These are phyloP conservation scores for Anableps anableps DNA, from an alignment of 2,797 vertebrate genomes.

Conservation along the genomic window DNA sequence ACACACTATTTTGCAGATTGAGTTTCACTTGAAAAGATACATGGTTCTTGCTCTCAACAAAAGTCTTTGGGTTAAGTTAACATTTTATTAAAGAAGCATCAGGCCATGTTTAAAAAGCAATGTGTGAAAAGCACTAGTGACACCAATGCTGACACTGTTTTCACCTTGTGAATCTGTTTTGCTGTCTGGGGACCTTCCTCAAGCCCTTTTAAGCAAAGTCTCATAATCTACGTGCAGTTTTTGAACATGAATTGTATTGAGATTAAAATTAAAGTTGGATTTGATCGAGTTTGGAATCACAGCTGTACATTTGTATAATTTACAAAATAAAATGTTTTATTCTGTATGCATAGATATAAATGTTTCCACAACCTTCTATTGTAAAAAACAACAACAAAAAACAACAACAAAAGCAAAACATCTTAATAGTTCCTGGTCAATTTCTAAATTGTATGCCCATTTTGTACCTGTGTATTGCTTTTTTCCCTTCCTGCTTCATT, in stretches of 20 bases:
- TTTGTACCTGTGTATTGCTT: not conserved
- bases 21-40: not conserved
- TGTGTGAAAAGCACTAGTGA: not conserved
- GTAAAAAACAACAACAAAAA: not conserved
- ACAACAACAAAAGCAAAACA: not conserved
- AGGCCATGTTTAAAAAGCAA: not conserved
- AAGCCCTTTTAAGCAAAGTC: not conserved
- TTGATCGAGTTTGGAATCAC: not conserved
- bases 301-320: not conserved
- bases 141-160: not conserved
- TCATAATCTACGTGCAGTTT: not conserved
- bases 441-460: not conserved
- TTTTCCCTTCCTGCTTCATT: not conserved
- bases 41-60: not conserved
- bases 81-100: not conserved
- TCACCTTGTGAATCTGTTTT: not conserved
- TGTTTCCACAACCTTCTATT: not conserved
- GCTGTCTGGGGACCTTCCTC: not conserved
- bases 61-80: not conserved
- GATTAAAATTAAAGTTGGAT: not conserved
- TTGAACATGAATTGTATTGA: not conserved
- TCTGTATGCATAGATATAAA: not conserved
- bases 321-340: not conserved
- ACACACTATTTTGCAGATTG: not conserved
- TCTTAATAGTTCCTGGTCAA: not conserved